Percentiles rank a stretch among this genome's conserved stretches.
Evolutionary conservation across 2,888 invertebrate species (phyloP).

Genomic region (Auanema freiburgensis): DNA sequence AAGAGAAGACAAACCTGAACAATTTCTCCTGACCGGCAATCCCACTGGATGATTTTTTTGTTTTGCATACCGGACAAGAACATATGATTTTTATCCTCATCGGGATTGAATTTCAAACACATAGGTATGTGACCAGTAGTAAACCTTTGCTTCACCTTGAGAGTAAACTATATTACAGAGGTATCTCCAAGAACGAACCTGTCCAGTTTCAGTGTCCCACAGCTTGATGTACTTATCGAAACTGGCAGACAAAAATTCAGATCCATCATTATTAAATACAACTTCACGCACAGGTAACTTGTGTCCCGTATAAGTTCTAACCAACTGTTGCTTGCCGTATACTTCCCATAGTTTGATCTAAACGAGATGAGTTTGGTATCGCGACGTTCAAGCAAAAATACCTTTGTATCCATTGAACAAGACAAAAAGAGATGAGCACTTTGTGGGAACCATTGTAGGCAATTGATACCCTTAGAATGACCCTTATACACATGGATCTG

Average conservation of each 20-base stretch:
- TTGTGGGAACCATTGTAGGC: constrained; percentile 89
- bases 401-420: constrained; percentile 93
- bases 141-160: constrained; percentile 73
- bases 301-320: constrained; percentile 93
- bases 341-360: constrained; percentile 87
- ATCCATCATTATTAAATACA: constrained; percentile 88
- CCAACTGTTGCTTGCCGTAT: constrained; percentile 87
- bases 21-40: constrained; percentile 87
- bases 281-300: constrained; percentile 89
- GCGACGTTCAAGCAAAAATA: constrained; percentile 62
- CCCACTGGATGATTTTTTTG: constrained; percentile 99
- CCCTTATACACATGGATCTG: constrained; percentile 75
- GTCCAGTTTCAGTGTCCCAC: constrained; percentile 97
- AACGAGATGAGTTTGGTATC: neutral
- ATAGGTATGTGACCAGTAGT: constrained; percentile 95
- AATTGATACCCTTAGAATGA: constrained; percentile 92
- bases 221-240: constrained; percentile 95
- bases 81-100: constrained; percentile 91
- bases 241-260: constrained; percentile 87
- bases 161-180: too few species aligned
- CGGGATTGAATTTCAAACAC: constrained; percentile 96
- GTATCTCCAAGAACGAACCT: too few species aligned
- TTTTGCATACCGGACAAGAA: constrained; percentile 94
- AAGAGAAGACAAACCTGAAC: constrained; percentile 67
- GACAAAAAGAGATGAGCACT: constrained; percentile 93